Conservation (phyloP, 2,888 invertebrate genomes). For the Cynaeus angustus region DNA sequence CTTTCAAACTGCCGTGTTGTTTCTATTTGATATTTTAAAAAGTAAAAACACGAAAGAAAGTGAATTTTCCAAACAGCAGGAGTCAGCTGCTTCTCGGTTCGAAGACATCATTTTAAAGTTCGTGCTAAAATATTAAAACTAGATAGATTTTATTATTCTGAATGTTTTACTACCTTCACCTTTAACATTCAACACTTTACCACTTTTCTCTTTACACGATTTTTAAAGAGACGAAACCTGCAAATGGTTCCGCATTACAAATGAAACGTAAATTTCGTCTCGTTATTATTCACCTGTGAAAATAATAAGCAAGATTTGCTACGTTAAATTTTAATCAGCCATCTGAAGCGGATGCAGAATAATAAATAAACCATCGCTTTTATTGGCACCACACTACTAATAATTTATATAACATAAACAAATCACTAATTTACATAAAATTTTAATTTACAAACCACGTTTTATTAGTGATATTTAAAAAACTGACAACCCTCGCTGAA, state of each 20-base stretch:
- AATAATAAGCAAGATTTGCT: slow-evolving; percentile 20
- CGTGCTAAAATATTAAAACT: too few species aligned
- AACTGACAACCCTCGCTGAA: not conserved
- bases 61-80: too few species aligned
- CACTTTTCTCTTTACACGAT: slow-evolving; percentile 20
- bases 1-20: too few species aligned
- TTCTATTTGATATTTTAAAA: too few species aligned
- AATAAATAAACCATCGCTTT: slow-evolving; percentile 21
- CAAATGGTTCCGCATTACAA: too few species aligned
- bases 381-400: slow-evolving; percentile 7
- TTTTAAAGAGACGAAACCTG: slow-evolving; percentile 7
- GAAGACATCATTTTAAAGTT: too few species aligned
- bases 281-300: slow-evolving; percentile 22
- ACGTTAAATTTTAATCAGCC: slow-evolving; percentile 32
- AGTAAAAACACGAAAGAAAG: too few species aligned
- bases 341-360: slow-evolving; percentile 16
- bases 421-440: slow-evolving; percentile 20
- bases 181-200: slow-evolving; percentile 3
- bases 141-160: not conserved
- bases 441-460: not conserved
- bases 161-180: not conserved
- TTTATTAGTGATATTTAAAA: slow-evolving; percentile 4
- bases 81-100: too few species aligned
- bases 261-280: slow-evolving; percentile 12
- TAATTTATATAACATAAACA: slow-evolving; percentile 27